Conservation (phyloP, 2,113 vertebrate genomes). For the Catharus bicknelli region DNA sequence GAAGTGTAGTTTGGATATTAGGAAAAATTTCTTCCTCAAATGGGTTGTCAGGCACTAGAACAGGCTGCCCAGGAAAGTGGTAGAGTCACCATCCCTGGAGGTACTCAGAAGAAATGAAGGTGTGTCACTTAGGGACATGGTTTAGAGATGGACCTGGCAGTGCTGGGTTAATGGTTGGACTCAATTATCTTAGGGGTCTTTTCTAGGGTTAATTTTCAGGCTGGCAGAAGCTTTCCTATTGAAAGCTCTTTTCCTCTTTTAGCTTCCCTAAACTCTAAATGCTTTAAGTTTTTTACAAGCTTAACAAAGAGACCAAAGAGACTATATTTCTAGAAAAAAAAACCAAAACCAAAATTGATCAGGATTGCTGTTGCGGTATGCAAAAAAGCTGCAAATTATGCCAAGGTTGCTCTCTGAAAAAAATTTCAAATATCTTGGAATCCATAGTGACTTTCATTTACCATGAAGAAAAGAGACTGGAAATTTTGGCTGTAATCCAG, state of each 20-base stretch:
- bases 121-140: neutral
- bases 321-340: neutral
- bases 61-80: neutral
- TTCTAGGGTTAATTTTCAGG: neutral
- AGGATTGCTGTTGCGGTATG: neutral
- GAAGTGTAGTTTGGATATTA: neutral
- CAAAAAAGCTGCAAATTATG: neutral
- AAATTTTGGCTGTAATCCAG: neutral
- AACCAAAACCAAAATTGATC: neutral
- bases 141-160: neutral
- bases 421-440: neutral
- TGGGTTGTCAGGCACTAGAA: neutral
- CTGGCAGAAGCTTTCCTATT: neutral
- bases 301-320: neutral
- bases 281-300: neutral
- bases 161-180: neutral
- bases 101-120: too few species aligned
- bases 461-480: neutral
- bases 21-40: neutral
- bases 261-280: neutral
- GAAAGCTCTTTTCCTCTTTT: neutral
- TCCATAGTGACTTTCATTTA: neutral
- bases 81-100: neutral
- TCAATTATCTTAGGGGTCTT: neutral
- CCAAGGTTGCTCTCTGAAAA: neutral